Conservation (phyloP, 1,140 invertebrate species). For the Drosophila baimaii region DNA sequence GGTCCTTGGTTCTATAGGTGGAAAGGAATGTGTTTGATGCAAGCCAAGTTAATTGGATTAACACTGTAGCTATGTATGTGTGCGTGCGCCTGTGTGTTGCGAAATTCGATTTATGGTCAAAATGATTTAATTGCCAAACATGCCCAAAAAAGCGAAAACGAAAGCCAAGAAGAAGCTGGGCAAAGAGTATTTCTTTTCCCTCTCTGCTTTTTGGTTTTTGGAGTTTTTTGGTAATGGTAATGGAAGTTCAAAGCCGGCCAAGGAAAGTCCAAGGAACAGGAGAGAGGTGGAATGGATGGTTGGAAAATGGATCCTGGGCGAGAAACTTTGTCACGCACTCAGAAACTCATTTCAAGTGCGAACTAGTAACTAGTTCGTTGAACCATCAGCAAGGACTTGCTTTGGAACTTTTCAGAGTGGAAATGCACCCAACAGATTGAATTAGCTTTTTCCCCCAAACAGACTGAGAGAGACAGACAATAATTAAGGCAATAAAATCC, state of each 20-base stretch:
- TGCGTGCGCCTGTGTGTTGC: conserved; percentile 26
- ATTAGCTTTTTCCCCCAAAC: not conserved
- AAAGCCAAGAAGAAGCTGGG: conserved; percentile 6
- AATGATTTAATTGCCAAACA: conserved; percentile 77
- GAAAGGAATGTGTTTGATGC: conserved; percentile 73
- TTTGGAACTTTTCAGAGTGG: not conserved
- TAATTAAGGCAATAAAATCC: not conserved
- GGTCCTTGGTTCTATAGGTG: conserved; percentile 10
- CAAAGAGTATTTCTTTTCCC: not conserved
- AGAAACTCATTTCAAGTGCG: conserved; percentile 49
- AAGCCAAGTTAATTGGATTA: conserved; percentile 77
- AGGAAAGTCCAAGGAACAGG: conserved; percentile 24
- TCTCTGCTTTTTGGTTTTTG: conserved; percentile 11
- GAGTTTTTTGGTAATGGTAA: conserved; percentile 26
- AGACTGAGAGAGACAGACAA: not conserved
- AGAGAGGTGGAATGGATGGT: too few relatives aligned
- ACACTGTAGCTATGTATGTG: conserved; percentile 45
- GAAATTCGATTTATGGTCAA: conserved; percentile 73
- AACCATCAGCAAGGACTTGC: conserved; percentile 1
- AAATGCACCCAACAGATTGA: conserved; percentile 11
- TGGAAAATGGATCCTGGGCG: conserved; percentile 26
- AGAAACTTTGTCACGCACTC: conserved; percentile 44
- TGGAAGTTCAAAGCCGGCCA: conserved; percentile 37
- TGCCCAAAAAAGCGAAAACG: conserved; percentile 27
- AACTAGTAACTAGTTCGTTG: conserved; percentile 34